Percentiles rank a stretch among this genome's conserved stretches.
Evolutionary conservation across 2,888 invertebrate genomes (phyloP).

Genomic region (Scaptomyza flava): DNA sequence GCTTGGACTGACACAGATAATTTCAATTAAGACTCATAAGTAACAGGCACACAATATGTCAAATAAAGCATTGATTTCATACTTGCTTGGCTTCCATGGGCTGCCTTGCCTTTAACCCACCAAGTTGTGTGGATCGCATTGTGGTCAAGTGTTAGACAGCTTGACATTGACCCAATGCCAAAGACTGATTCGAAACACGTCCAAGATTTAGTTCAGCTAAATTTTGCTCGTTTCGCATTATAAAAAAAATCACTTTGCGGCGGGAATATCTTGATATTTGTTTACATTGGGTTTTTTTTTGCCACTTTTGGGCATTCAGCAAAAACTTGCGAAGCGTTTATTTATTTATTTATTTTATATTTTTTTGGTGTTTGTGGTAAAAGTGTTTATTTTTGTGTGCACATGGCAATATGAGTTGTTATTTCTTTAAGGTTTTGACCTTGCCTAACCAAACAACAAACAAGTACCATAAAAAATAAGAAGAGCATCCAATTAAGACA

Average conservation of each 20-base stretch:
- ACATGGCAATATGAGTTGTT: neutral
- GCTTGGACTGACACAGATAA: slow-evolving; percentile 37
- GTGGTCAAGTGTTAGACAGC: slow-evolving; percentile 48
- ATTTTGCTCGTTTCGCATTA: slow-evolving; percentile 32
- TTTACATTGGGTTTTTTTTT: slow-evolving; percentile 55
- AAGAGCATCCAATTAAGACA: neutral
- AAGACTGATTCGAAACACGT: slow-evolving; percentile 54
- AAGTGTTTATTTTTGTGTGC: slow-evolving; percentile 43
- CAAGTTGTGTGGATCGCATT: slow-evolving; percentile 23
- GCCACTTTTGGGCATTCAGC: slow-evolving; percentile 67
- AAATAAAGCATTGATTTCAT: neutral
- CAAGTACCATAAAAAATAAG: slow-evolving; percentile 25
- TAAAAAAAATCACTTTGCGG: slow-evolving; percentile 29
- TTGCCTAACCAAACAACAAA: slow-evolving; percentile 36
- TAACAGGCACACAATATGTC: neutral
- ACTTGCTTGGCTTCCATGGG: slow-evolving; percentile 1
- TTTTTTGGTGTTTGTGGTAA: slow-evolving; percentile 45
- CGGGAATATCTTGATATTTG: slow-evolving; percentile 34
- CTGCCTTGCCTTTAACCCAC: slow-evolving; percentile 50
- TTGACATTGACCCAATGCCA: slow-evolving; percentile 77
- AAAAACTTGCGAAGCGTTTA: slow-evolving; percentile 36
- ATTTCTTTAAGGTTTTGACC: slow-evolving; percentile 52
- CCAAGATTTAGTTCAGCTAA: slow-evolving; percentile 44
- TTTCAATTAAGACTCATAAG: slow-evolving; percentile 19
- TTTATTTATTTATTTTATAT: slow-evolving; percentile 17